These are phyloP conservation scores for Lonchura striata DNA, from an alignment of 2,113 vertebrate genomes.

Conservation along the genomic window DNA sequence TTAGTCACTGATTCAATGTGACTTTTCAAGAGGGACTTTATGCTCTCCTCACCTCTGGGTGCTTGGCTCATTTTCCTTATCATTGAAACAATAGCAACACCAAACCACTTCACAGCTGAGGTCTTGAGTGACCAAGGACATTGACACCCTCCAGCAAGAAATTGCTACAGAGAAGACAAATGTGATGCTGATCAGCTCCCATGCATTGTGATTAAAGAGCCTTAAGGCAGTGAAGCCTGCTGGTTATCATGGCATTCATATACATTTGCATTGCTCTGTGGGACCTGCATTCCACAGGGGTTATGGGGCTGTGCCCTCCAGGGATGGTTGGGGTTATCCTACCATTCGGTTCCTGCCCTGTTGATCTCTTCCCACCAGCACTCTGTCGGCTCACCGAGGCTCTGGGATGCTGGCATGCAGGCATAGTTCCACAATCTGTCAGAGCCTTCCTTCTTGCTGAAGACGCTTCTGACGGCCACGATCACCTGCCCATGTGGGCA, in stretches of 20 bases:
- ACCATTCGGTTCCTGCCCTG: constrained; percentile 92
- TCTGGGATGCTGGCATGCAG: constrained; percentile 86
- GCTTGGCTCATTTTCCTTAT: background rate
- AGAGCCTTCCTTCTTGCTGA: constrained; percentile 85
- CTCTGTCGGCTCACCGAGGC: constrained; percentile 87
- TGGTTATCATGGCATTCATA: background rate
- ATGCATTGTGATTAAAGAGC: background rate
- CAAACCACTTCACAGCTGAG: background rate
- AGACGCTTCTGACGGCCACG: constrained; percentile 90
- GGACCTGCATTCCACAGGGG: background rate
- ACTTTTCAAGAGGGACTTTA: background rate
- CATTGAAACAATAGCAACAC: background rate
- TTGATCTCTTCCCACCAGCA: constrained; percentile 99
- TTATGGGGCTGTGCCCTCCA: background rate
- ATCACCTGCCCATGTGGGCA: constrained; percentile 91
- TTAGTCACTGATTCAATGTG: background rate
- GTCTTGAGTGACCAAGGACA: background rate
- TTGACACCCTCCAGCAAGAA: background rate
- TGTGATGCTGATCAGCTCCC: background rate
- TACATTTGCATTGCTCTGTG: background rate
- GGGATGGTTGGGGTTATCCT: constrained; percentile 51
- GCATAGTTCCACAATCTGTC: constrained; percentile 94
- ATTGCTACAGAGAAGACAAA: background rate
- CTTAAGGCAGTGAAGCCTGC: background rate
- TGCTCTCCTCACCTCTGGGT: background rate